These are phyloP conservation scores for Mythimna albipuncta DNA, from an alignment of 2,888 invertebrate genomes.

Conservation along the genomic window DNA sequence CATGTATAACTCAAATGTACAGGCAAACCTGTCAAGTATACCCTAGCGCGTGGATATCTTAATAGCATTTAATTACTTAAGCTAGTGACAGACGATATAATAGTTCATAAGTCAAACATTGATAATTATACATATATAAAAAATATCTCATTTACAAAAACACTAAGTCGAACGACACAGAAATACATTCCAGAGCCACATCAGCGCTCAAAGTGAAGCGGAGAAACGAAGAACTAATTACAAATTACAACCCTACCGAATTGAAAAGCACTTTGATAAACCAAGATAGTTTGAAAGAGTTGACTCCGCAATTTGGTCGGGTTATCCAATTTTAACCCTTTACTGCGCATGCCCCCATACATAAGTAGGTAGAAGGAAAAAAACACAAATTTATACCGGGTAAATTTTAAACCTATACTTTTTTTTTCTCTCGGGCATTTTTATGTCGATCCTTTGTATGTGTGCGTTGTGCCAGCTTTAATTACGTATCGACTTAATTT, in stretches of 20 bases:
- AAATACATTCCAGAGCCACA: conserved; percentile 62
- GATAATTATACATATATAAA: not conserved
- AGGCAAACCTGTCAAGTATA: too few species aligned
- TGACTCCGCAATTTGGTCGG: conserved; percentile 57
- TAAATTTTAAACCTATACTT: conserved; percentile 91
- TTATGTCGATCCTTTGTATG: conserved; percentile 89
- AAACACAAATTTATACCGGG: conserved; percentile 91
- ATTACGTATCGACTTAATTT: conserved; percentile 91
- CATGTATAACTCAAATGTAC: too few species aligned
- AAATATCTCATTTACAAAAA: conserved; percentile 14
- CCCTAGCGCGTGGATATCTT: too few species aligned
- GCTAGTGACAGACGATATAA: too few species aligned
- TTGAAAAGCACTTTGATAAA: conserved; percentile 40
- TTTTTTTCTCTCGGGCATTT: conserved; percentile 89
- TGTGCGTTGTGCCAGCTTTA: conserved; percentile 89
- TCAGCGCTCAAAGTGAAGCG: conserved; percentile 73
- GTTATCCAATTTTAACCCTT: conserved; percentile 83
- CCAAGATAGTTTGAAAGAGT: conserved; percentile 27
- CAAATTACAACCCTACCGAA: conserved; percentile 67
- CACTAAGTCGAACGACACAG: conserved; percentile 54
- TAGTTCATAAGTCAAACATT: too few species aligned
- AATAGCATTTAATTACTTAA: too few species aligned
- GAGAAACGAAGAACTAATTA: conserved; percentile 77
- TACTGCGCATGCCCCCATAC: conserved; percentile 90
- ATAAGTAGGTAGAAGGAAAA: conserved; percentile 89